phyloP scores from a whole-genome alignment of 1,140 invertebrate genomes.

The Lerema accius region DNA sequence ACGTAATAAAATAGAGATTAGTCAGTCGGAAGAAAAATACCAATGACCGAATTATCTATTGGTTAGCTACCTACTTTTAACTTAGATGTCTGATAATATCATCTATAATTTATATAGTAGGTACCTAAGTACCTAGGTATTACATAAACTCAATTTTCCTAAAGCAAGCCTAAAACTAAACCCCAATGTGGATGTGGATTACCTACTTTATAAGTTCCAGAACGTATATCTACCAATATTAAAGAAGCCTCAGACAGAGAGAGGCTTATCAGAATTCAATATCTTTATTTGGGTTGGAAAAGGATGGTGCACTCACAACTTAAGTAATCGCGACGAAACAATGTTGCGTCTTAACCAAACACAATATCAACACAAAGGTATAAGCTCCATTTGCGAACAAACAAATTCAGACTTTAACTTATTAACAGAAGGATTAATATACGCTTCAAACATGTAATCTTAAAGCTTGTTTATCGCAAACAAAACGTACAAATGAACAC shows the following conservation, averaged over 20 bases:
- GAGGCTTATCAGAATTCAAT: slow-evolving; percentile 76
- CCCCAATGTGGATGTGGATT: slow-evolving; percentile 16
- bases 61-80: no score
- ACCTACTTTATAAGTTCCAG: no score
- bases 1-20: no score
- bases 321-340: slow-evolving; percentile 74
- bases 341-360: slow-evolving; percentile 68
- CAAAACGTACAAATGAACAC: slow-evolving; percentile 23
- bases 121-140: no score
- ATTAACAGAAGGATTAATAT: background rate
- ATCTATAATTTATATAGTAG: no score
- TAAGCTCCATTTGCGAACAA: slow-evolving; percentile 5
- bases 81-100: no score
- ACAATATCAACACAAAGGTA: slow-evolving; percentile 48
- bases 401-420: slow-evolving; percentile 29
- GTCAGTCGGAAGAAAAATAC: no score
- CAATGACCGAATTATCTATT: no score
- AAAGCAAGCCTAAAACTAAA: slow-evolving; percentile 16
- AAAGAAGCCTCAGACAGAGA: slow-evolving; percentile 58
- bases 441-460: background rate
- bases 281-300: slow-evolving; percentile 77
- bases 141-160: slow-evolving; percentile 5
- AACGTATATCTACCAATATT: slow-evolving; percentile 51
- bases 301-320: slow-evolving; percentile 63
- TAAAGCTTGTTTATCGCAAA: background rate